Percentiles rank a stretch among this genome's conserved stretches.
Conservation (phyloP, 2,113 vertebrate genomes). For the Podiceps cristatus region DNA sequence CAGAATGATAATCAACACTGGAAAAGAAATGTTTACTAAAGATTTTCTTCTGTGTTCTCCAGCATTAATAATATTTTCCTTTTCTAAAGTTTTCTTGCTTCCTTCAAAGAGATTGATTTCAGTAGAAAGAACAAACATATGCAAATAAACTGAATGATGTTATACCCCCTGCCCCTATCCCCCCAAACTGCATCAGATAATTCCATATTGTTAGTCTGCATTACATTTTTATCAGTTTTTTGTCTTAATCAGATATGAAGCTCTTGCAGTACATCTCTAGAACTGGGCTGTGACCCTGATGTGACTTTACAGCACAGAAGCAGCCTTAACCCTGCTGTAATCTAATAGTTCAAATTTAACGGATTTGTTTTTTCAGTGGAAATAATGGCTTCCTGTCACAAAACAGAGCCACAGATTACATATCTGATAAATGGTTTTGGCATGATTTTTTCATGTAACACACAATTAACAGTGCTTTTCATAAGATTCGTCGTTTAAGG, state of each 20-base stretch:
- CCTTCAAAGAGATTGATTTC: conserved; percentile 62
- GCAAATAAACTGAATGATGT: conserved; percentile 59
- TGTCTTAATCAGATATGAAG: conserved; percentile 35
- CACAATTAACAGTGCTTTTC: conserved; percentile 39
- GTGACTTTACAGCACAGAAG: conserved; percentile 45
- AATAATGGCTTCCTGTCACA: conserved; percentile 72
- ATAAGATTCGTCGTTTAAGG: background rate
- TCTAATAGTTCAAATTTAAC: conserved; percentile 69
- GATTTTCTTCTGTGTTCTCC: conserved; percentile 61
- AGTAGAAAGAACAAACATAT: conserved; percentile 39
- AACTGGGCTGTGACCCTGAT: background rate
- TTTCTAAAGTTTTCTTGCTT: conserved; percentile 37
- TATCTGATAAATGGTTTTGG: conserved; percentile 47
- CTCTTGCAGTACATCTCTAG: conserved; percentile 51
- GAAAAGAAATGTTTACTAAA: conserved; percentile 70
- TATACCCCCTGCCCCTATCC: conserved; percentile 57
- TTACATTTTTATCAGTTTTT: conserved; percentile 43
- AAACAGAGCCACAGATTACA: conserved; percentile 58
- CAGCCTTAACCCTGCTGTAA: conserved; percentile 69
- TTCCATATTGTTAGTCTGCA: conserved; percentile 50
- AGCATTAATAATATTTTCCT: conserved; percentile 64
- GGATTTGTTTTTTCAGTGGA: conserved; percentile 67
- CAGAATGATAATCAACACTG: conserved; percentile 69
- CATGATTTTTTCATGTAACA: conserved; percentile 61
- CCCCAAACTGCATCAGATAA: conserved; percentile 46